Conservation (phyloP, 2,797 vertebrate genomes). For the Alca torda region DNA sequence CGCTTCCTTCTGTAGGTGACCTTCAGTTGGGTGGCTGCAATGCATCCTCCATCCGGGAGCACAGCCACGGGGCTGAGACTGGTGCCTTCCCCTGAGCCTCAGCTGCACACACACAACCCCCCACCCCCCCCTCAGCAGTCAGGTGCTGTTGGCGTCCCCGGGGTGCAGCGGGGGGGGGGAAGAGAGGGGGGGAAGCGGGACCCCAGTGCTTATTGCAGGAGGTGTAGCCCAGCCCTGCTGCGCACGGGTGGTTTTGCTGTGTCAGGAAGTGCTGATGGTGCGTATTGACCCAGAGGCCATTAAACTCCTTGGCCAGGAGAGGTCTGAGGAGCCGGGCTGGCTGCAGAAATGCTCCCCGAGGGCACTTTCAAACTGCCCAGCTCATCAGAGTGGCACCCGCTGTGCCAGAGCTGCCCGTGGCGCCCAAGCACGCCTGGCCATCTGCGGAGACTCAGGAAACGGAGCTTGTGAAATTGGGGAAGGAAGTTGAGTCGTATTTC, state of each 20-base stretch:
- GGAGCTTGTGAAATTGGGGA: constrained; percentile 70
- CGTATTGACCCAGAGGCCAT: background rate
- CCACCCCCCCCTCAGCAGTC: background rate
- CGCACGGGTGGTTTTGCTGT: background rate
- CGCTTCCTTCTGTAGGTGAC: background rate
- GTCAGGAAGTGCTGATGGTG: background rate
- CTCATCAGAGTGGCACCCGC: background rate
- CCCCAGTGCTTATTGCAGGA: background rate
- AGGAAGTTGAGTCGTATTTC: constrained; percentile 73
- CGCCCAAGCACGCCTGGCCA: background rate
- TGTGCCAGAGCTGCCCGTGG: background rate
- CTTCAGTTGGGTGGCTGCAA: background rate
- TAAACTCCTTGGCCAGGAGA: background rate
- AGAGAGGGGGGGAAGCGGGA: background rate
- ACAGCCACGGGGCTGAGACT: background rate
- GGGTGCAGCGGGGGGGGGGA: background rate
- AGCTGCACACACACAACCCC: background rate
- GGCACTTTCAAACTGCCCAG: background rate
- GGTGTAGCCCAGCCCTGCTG: background rate
- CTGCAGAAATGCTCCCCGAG: background rate
- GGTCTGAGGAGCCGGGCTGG: background rate
- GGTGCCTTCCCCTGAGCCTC: background rate
- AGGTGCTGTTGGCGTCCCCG: background rate
- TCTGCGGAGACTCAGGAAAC: constrained; percentile 51
- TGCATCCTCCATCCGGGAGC: background rate